Evolutionary conservation across 2,113 vertebrate species (phyloP).

Genomic region (Lonchura striata): DNA sequence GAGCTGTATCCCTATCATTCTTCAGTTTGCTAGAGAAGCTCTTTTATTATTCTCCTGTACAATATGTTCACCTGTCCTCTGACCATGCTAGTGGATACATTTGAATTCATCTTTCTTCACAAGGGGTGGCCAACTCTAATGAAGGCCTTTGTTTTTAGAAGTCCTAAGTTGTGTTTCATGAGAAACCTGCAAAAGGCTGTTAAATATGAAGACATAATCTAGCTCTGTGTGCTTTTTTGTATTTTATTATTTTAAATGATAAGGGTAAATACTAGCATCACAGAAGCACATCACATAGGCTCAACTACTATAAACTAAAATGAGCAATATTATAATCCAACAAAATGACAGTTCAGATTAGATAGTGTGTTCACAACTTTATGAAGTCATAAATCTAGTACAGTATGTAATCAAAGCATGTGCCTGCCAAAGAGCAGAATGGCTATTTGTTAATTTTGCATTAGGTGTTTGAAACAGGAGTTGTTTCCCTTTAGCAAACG

Average conservation of each 20-base stretch:
- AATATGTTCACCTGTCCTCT: not conserved
- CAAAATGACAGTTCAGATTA: slow-evolving; percentile 13
- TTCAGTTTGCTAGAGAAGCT: not conserved
- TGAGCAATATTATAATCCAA: not conserved
- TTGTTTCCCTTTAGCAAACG: not conserved
- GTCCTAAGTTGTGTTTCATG: not conserved
- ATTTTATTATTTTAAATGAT: slow-evolving; percentile 4
- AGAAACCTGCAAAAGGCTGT: not conserved
- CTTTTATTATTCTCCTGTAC: not conserved
- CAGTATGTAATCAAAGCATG: not conserved
- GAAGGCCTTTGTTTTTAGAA: not conserved
- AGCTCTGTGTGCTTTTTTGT: not conserved
- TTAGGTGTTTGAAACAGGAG: not conserved
- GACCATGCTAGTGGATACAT: not conserved
- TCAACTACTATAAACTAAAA: not conserved
- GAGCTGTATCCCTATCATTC: not conserved
- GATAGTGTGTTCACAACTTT: not conserved
- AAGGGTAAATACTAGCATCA: slow-evolving; percentile 5
- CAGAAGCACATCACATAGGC: not conserved
- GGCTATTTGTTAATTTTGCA: not conserved
- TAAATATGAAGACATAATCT: not conserved
- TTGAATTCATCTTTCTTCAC: not conserved
- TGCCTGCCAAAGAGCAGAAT: not conserved
- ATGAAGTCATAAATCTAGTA: slow-evolving; percentile 19
- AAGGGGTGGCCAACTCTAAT: not conserved